Evolutionary conservation across 2,888 invertebrate species (phyloP), one percentile per base, ranked within the genome.

Genomic region (Notodonta ziczac): DNA sequence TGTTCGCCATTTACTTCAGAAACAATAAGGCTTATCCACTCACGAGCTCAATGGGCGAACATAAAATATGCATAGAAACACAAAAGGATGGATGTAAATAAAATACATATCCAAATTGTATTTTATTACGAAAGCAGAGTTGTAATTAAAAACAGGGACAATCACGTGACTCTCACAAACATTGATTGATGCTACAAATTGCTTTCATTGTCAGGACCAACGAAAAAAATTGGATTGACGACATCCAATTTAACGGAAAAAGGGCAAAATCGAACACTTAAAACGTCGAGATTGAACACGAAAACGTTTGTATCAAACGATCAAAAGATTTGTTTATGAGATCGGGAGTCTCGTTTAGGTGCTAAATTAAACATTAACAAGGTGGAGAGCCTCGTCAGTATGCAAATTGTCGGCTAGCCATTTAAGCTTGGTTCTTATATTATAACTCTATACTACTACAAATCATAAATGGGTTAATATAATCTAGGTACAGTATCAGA

Each of bases 171-270:
- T 66, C 57, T 66, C 64, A 67, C 63, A 70, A 66, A 61, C 61
- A 70, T 69, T 82, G 84, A 83, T 83, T 82, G 81, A 83, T 80
- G 78, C 76, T 56, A 74, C 81, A 83, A 84, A 85, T 83, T 82
- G 79, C 77, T 78, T 73, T 69, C 77, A 80, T 80, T 82, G 83
- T 82, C 67, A 66, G 70, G 60, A 62, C 61, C 68, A 53, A 71
- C 51, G 53, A 54, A 51, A 65, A 54, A 73, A 77, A 78, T 68
- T 67, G 73, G 77, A 77, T 77, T 69, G 72, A 72, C 72, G 70
- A 76, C 76, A 76, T 75, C 73, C 76, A 77, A 83, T 81, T 78
- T 74, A 70, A 69, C 72, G 67, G 69, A 58, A 74, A 72, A 77
- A 63, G 46, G 71, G 66, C 62, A 64, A 77, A 74, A 70, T 74